Conservation (phyloP, 2,113 vertebrate genomes). For the Aptenodytes forsteri region DNA sequence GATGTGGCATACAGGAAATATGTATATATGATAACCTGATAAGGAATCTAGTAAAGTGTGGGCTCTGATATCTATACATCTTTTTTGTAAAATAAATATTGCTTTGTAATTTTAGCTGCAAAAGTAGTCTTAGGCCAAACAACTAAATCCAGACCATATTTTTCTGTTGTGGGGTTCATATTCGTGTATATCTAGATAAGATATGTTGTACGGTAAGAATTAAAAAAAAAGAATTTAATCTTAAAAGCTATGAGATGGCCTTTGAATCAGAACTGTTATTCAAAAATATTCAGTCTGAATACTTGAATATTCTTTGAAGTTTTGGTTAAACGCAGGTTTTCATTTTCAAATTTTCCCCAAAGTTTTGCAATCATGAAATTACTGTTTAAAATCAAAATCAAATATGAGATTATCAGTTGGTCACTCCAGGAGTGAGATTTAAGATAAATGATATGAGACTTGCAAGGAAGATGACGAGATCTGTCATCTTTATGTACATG, state of each 20-base stretch:
- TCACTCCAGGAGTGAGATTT: background rate
- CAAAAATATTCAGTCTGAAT: background rate
- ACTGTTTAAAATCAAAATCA: background rate
- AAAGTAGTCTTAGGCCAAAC: background rate
- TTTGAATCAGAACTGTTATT: background rate
- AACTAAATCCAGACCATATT: background rate
- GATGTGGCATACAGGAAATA: background rate
- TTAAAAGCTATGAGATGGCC: background rate
- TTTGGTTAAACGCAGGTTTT: background rate
- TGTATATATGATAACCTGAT: background rate
- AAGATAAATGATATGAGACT: background rate
- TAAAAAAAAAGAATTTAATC: background rate
- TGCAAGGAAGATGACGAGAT: background rate
- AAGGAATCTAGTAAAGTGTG: background rate
- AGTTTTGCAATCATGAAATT: background rate
- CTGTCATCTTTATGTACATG: background rate
- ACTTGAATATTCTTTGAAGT: background rate
- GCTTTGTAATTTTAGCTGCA: background rate
- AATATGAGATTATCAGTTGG: background rate
- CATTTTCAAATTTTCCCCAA: background rate
- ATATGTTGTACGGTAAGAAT: background rate
- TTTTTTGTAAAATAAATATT: background rate
- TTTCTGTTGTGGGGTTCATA: background rate
- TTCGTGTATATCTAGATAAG: background rate
- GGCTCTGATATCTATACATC: background rate